Evolutionary conservation across 2,113 vertebrate species (phyloP).

Genomic region (Podiceps cristatus): DNA sequence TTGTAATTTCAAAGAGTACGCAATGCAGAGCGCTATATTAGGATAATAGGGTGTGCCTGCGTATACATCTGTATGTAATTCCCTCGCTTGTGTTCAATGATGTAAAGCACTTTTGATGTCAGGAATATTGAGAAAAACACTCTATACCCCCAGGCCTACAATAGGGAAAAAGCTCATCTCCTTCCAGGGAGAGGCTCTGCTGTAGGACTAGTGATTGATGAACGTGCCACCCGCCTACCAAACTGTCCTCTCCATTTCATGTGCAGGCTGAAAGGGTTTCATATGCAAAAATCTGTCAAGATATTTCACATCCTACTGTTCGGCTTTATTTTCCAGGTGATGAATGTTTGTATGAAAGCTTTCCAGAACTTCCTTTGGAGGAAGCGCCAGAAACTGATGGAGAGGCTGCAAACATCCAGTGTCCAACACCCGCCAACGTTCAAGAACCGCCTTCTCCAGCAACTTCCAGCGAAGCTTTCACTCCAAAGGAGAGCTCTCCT

Average conservation of each 20-base stretch:
- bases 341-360: slow-evolving; percentile 84
- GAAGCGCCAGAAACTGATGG: slow-evolving; percentile 81
- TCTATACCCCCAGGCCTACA: background rate
- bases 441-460: slow-evolving; percentile 85
- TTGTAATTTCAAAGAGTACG: slow-evolving; percentile 30
- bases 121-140: background rate
- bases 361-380: slow-evolving; percentile 83
- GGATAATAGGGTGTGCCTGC: background rate
- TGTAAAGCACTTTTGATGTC: slow-evolving; percentile 54
- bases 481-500: slow-evolving; percentile 83
- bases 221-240: background rate
- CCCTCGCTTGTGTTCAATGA: background rate
- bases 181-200: background rate
- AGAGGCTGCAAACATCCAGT: slow-evolving; percentile 69
- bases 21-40: background rate
- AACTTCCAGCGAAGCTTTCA: slow-evolving; percentile 84
- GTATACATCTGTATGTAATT: slow-evolving; percentile 60
- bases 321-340: slow-evolving; percentile 83
- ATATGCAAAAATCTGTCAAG: background rate
- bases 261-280: background rate
- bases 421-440: slow-evolving; percentile 63
- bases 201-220: background rate
- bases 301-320: slow-evolving; percentile 9
- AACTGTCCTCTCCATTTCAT: background rate
- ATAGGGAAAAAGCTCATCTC: background rate